Base-by-base conservation (phyloP, 2,888 invertebrate genomes). In the Agrotis segetum region DNA sequence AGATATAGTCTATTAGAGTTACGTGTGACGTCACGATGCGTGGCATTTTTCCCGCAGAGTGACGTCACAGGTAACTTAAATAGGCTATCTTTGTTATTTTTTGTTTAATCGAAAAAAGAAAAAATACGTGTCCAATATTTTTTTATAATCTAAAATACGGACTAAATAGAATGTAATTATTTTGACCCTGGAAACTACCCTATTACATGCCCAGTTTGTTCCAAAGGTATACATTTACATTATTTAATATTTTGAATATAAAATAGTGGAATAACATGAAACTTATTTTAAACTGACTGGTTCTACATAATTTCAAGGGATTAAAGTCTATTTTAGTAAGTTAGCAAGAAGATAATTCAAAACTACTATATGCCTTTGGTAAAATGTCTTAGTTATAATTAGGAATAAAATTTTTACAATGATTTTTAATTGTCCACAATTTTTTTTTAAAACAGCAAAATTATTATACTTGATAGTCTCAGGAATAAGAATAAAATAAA, bases 231-330 rank as follows among this genome's bases (percentile, higher is more conserved):
- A 55, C 53, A 24, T 49, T 56, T n/a, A 68, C 11, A 67, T 44
- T 67, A 55, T 34, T 21, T 21, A 76, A 16, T n/a, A 21, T 53
- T 49, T 58, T 66, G 2, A 7, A 24, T 40, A 11, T 40, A 67
- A 59, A 52, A 59, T 29, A 14, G 58, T 40, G 58, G 50, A 17
- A 29, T 72, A 52, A 16, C 50, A 34, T 52, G 19, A 17, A 46
- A 24, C 49, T 49, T 56, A 55, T 21, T 49, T n/a, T 29, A 21
- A 29, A 34, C n/a, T 65, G 17, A 55, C n/a, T 56, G 55, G 14
- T 7, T n/a, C 14, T 62, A 49, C 40, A 16, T 44, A 16, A 40
- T 40, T 62, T 62, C 1, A 29, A 50, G 34, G 21, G 29, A 46
- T 14, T n/a, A 17, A 40, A 46, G 11, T 44, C 21, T 53, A 40